Evolutionary conservation across 2,113 vertebrate species (phyloP).

Genomic region (Brachionichthys hirsutus): DNA sequence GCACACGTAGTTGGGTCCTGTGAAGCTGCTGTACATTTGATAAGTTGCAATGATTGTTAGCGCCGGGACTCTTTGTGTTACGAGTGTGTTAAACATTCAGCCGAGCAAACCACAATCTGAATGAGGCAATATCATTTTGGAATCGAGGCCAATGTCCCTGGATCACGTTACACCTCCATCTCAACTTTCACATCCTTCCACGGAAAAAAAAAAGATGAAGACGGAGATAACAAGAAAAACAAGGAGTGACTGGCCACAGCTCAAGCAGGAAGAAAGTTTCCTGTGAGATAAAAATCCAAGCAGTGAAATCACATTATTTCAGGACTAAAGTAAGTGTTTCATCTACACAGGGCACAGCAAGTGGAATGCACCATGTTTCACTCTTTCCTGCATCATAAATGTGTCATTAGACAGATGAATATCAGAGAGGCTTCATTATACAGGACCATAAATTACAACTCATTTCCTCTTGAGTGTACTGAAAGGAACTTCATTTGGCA

Average conservation of each 20-base stretch:
- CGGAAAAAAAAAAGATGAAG: conserved; percentile 25
- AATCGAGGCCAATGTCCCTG: conserved; percentile 34
- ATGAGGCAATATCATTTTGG: conserved; percentile 42
- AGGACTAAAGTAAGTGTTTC: conserved; percentile 12
- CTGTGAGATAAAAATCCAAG: conserved; percentile 53
- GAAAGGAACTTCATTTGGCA: not conserved
- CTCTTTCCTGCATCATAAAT: not conserved
- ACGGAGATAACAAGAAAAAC: conserved; percentile 25
- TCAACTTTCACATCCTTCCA: conserved; percentile 6
- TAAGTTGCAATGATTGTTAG: conserved; percentile 34
- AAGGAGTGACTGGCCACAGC: conserved; percentile 14
- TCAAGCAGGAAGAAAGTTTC: conserved; percentile 43
- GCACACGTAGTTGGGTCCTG: not conserved
- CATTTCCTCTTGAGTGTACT: not conserved
- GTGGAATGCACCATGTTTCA: not conserved
- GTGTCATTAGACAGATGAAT: not conserved
- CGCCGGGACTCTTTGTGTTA: conserved; percentile 38
- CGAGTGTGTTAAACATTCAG: conserved; percentile 48
- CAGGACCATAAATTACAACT: not conserved
- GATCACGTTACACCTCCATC: conserved; percentile 26
- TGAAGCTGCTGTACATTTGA: conserved; percentile 14
- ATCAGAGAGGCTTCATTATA: not conserved
- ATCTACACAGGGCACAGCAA: not conserved
- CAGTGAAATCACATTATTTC: conserved; percentile 13
- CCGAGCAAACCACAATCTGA: conserved; percentile 31